Percentiles rank a stretch among this genome's conserved stretches.
These are phyloP conservation scores for Thereva nobilitata DNA, from an alignment of 2,888 invertebrate genomes.

Conservation along the genomic window DNA sequence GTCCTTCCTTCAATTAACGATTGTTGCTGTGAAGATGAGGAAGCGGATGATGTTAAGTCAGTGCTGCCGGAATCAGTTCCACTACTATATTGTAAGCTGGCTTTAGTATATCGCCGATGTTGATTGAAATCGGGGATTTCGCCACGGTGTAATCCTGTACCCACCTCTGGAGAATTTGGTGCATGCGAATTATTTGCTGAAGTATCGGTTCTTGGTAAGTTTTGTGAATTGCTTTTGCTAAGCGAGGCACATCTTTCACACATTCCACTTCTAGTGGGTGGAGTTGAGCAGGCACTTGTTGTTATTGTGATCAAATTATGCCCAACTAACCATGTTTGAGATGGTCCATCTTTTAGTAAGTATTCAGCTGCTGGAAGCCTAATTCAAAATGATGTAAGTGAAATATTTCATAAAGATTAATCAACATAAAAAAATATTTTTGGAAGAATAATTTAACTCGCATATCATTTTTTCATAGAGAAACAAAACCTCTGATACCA, in stretches of 20 bases:
- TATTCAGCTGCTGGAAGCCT: conserved; percentile 84
- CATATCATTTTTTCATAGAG: too few species aligned
- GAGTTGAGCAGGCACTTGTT: conserved; percentile 87
- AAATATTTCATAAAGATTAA: not conserved
- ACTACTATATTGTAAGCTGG: conserved; percentile 57
- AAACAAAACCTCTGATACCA: too few species aligned
- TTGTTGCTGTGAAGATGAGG: conserved; percentile 50
- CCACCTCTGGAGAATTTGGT: conserved; percentile 53
- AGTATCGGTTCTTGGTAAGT: conserved; percentile 50
- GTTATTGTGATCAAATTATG: conserved; percentile 91
- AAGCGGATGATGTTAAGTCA: conserved; percentile 55
- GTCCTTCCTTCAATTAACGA: conserved; percentile 43
- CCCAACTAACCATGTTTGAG: conserved; percentile 89
- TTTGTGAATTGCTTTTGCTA: conserved; percentile 48
- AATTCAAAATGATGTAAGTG: conserved; percentile 37
- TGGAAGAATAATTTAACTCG: not conserved
- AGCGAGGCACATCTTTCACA: conserved; percentile 81
- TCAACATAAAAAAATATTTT: not conserved
- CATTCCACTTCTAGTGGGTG: conserved; percentile 79
- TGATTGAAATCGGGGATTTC: conserved; percentile 32
- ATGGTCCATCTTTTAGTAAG: conserved; percentile 78
- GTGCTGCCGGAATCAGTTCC: conserved; percentile 57
- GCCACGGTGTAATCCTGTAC: conserved; percentile 14
- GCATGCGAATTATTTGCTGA: conserved; percentile 42
- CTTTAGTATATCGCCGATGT: conserved; percentile 54